phyloP scores from a whole-genome alignment of 2,797 vertebrate genomes.

The Diplodus puntazzo region DNA sequence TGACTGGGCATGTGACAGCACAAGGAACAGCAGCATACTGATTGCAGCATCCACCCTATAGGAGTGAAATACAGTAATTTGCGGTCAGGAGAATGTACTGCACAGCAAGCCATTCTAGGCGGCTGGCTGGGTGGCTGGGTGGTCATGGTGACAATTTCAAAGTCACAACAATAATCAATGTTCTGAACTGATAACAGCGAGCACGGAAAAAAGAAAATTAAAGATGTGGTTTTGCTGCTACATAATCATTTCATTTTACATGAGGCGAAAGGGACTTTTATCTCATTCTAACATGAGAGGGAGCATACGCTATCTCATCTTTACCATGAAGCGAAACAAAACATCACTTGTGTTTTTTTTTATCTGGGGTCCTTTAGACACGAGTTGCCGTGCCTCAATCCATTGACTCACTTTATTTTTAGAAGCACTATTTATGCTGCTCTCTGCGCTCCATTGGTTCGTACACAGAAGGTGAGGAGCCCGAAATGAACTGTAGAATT shows the following conservation, averaged over 20 bases:
- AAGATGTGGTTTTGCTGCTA: conserved; percentile 5
- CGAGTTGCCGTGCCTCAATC: conserved; percentile 41
- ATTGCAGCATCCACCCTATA: conserved; percentile 54
- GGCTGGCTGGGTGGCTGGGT: not conserved
- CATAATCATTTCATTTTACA: conserved; percentile 18
- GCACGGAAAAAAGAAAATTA: conserved; percentile 5
- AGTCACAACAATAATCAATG: conserved; percentile 11
- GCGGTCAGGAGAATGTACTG: conserved; percentile 21
- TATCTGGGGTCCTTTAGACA: conserved; percentile 32
- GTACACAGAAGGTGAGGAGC: conserved; percentile 45
- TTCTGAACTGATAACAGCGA: conserved; percentile 13
- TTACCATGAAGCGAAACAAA: conserved; percentile 39
- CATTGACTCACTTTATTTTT: conserved; percentile 58
- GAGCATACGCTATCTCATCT: conserved; percentile 34
- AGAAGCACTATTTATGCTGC: conserved; percentile 57
- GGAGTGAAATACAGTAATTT: conserved; percentile 49
- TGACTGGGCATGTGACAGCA: conserved; percentile 62
- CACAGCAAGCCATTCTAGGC: not conserved
- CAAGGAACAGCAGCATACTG: conserved; percentile 48
- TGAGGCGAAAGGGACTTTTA: conserved; percentile 14
- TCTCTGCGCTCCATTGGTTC: conserved; percentile 55
- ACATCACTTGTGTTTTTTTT: conserved; percentile 31
- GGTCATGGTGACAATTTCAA: not conserved
- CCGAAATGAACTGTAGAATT: conserved; percentile 49
- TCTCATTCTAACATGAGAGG: conserved; percentile 23